These are phyloP conservation scores for Aphaenogaster ashmeadi DNA, from an alignment of 1,140 invertebrate species.

Conservation along the genomic window DNA sequence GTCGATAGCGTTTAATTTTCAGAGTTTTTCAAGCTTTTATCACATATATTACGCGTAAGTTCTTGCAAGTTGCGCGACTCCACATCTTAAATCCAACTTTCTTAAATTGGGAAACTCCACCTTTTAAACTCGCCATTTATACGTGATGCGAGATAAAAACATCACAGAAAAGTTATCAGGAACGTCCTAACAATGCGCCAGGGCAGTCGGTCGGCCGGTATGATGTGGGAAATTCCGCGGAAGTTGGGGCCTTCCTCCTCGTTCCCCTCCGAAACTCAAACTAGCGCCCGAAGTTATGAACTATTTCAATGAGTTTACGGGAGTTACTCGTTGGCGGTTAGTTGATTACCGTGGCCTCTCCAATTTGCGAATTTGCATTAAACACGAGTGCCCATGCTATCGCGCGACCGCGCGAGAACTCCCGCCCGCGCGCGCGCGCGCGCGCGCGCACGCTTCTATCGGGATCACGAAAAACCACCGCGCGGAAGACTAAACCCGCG, in stretches of 20 bases:
- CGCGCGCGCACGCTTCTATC: slow-evolving; percentile 17
- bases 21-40: neutral
- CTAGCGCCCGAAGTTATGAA: slow-evolving; percentile 80
- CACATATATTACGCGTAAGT: neutral
- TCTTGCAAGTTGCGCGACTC: neutral
- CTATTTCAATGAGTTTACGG: slow-evolving; percentile 84
- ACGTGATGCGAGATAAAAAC: slow-evolving; percentile 52
- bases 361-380: slow-evolving; percentile 82
- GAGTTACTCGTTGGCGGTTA: slow-evolving; percentile 81
- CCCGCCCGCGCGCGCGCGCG: slow-evolving; percentile 49
- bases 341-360: slow-evolving; percentile 79
- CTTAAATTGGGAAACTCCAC: neutral
- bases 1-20: neutral
- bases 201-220: slow-evolving; percentile 76
- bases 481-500: slow-evolving; percentile 38
- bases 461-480: slow-evolving; percentile 40
- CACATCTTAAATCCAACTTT: neutral
- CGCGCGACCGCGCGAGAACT: slow-evolving; percentile 70
- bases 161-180: slow-evolving; percentile 66
- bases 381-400: slow-evolving; percentile 71
- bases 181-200: slow-evolving; percentile 75
- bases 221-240: slow-evolving; percentile 78
- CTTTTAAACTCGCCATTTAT: slow-evolving; percentile 11
- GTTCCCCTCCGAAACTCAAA: slow-evolving; percentile 72
- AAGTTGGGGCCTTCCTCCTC: slow-evolving; percentile 58